These are phyloP conservation scores for Centroberyx gerrardi DNA, from an alignment of 2,797 vertebrate genomes.

Conservation along the genomic window DNA sequence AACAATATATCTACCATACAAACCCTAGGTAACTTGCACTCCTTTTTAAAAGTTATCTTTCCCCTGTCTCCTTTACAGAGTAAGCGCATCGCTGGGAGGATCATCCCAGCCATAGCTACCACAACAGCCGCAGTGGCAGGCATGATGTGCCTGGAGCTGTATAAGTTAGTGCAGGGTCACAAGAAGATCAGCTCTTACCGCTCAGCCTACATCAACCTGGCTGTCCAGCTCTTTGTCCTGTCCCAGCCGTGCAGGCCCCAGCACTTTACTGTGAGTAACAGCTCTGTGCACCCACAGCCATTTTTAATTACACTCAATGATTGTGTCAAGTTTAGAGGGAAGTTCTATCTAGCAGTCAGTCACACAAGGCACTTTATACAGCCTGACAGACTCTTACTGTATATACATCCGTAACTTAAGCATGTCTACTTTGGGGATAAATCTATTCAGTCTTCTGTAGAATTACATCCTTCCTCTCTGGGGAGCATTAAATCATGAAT, in stretches of 20 bases:
- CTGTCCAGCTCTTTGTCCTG: slow-evolving; percentile 72
- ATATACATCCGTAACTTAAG: slow-evolving; percentile 58
- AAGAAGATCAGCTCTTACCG: slow-evolving; percentile 81
- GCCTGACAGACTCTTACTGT: slow-evolving; percentile 66
- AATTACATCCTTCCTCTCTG: slow-evolving; percentile 60
- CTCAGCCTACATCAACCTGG: slow-evolving; percentile 82
- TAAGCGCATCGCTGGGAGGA: slow-evolving; percentile 88
- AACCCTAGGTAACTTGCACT: background rate
- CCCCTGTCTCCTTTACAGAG: slow-evolving; percentile 80
- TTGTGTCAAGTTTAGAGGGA: slow-evolving; percentile 4
- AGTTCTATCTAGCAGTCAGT: slow-evolving; percentile 42
- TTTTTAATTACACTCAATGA: slow-evolving; percentile 19
- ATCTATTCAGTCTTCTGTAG: slow-evolving; percentile 57
- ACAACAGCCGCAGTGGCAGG: slow-evolving; percentile 90
- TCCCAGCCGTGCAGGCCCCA: slow-evolving; percentile 60
- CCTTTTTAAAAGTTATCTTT: slow-evolving; percentile 8
- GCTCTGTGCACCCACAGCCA: slow-evolving; percentile 8
- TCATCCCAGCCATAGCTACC: slow-evolving; percentile 92
- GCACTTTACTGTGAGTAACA: slow-evolving; percentile 84
- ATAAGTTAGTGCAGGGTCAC: slow-evolving; percentile 88
- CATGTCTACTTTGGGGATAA: slow-evolving; percentile 65
- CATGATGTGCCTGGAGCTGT: slow-evolving; percentile 91
- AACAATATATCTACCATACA: background rate
- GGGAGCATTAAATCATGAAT: slow-evolving; percentile 72
- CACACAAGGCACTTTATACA: slow-evolving; percentile 34